A percentile compares a stretch with the other conserved stretches of the same genome.
Evolutionary conservation across 2,113 vertebrate genomes (phyloP).

Genomic region (Nannospalax galili): DNA sequence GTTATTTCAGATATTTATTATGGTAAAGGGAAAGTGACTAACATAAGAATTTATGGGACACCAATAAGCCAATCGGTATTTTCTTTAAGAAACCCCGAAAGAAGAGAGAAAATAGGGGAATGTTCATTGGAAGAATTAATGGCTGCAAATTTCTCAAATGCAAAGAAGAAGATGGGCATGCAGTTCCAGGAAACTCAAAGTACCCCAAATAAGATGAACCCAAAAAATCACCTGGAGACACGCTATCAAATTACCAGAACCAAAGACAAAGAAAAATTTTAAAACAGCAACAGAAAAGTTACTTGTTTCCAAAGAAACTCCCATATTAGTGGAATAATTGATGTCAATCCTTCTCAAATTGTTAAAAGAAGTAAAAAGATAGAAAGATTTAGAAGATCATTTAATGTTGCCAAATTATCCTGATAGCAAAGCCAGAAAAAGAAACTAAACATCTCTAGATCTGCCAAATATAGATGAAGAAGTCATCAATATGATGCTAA

Average conservation of each 20-base stretch:
- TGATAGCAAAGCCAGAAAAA: not conserved
- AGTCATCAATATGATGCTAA: not conserved
- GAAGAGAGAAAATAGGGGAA: not conserved
- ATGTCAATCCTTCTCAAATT: not conserved
- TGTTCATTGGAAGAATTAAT: not conserved
- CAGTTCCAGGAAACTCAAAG: not conserved
- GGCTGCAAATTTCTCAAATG: not conserved
- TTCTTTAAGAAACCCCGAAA: not conserved
- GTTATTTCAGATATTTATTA: not conserved
- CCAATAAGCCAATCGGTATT: not conserved
- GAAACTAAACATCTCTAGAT: not conserved
- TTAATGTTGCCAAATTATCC: not conserved
- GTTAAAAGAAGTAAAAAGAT: not conserved
- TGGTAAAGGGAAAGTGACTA: not conserved
- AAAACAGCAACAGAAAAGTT: not conserved
- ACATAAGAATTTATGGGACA: not conserved
- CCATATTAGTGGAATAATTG: not conserved
- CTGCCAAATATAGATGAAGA: not conserved
- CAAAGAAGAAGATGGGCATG: not conserved
- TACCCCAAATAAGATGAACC: not conserved
- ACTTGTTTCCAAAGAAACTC: no score
- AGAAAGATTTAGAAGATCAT: not conserved
- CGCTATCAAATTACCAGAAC: not conserved
- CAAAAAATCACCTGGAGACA: not conserved
- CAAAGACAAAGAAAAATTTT: not conserved